These are phyloP conservation scores for Capreolus pygargus DNA, from an alignment of 2,113 vertebrate species.

Conservation along the genomic window DNA sequence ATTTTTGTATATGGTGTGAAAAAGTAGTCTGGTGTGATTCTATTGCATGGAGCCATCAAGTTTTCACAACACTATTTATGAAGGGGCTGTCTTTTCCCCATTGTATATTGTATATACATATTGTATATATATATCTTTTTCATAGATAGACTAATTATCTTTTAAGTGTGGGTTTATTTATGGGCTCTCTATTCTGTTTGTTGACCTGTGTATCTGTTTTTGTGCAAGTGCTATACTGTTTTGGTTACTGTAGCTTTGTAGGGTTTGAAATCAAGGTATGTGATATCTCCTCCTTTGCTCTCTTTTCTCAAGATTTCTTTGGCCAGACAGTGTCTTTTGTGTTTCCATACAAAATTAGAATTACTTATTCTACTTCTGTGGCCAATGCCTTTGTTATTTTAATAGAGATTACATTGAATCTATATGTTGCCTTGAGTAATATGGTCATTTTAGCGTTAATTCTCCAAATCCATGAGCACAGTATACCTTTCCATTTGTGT, in stretches of 20 bases:
- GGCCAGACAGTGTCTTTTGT: neutral
- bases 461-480: neutral
- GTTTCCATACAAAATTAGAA: neutral
- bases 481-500: neutral
- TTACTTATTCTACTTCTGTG: neutral
- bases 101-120: neutral
- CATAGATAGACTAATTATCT: neutral
- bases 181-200: neutral
- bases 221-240: neutral
- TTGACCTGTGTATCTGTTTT: neutral
- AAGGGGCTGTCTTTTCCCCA: neutral
- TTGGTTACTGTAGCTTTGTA: neutral
- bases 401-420: neutral
- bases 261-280: neutral
- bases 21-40: neutral
- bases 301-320: neutral
- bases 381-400: neutral
- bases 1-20: neutral
- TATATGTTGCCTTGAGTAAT: neutral
- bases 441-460: neutral
- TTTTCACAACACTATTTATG: neutral
- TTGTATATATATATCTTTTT: neutral
- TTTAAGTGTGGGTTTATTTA: neutral
- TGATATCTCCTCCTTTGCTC: neutral
- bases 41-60: neutral